Conservation (phyloP, 2,113 vertebrate genomes). For the Oryzias javanicus region DNA sequence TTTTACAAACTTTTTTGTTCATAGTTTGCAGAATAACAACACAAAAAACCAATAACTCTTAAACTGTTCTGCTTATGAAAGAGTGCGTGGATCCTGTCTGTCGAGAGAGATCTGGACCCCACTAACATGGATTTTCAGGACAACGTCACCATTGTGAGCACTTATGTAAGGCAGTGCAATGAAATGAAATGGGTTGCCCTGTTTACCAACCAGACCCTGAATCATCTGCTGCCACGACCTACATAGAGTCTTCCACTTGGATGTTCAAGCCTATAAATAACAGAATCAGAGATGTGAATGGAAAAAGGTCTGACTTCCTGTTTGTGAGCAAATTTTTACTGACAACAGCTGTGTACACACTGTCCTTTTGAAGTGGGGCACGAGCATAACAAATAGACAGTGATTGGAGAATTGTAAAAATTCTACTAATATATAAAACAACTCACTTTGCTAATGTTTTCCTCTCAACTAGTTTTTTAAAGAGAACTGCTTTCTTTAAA, state of each 20-base stretch:
- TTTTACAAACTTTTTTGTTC: no score
- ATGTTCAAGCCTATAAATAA: slow-evolving; percentile 39
- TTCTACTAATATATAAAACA: no score
- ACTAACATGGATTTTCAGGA: slow-evolving; percentile 11
- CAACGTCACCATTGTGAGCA: not conserved
- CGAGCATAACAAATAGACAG: no score
- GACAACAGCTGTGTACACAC: not conserved
- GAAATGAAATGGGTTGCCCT: slow-evolving; percentile 30
- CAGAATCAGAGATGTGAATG: slow-evolving; percentile 11
- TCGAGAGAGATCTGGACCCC: slow-evolving; percentile 1
- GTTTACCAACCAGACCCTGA: slow-evolving; percentile 34
- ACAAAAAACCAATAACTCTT: no score
- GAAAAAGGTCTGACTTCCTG: slow-evolving; percentile 11
- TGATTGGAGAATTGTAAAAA: no score
- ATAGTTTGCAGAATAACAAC: not conserved
- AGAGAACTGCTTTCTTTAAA: no score
- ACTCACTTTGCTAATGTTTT: no score
- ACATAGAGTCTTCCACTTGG: slow-evolving; percentile 32
- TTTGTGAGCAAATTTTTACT: not conserved
- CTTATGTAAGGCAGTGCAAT: slow-evolving; percentile 26
- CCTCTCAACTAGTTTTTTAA: no score
- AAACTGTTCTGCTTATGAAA: not conserved
- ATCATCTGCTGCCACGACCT: slow-evolving; percentile 39
- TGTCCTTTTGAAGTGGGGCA: not conserved
- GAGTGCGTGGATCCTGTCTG: not conserved